Base-by-base conservation (phyloP, 1,140 invertebrate species). In the Drosophila dunni region DNA sequence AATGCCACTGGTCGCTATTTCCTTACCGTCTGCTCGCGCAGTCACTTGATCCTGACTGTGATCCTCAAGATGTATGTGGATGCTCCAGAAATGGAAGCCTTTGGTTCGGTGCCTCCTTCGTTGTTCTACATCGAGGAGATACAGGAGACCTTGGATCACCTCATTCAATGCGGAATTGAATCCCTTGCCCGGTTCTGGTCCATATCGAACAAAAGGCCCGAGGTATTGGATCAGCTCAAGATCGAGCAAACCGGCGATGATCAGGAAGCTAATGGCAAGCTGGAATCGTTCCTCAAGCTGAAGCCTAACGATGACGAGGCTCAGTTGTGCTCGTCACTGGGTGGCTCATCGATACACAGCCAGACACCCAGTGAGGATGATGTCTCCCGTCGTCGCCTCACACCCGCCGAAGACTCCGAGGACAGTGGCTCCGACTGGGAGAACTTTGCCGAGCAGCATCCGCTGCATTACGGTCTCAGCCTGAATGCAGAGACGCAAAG, bases 1-100 rank as follows among this genome's bases (percentile, higher is more conserved):
- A 93, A 93, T 48, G 79, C 78, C 11, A 80, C 73, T 0, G 90
- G 86, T 29, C 93, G 94, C 48, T 95, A 95, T 93, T 97, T 96
- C 92, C 93, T 97, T n/a, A 93, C 96, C 5, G 91, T 97, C 38
- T 95, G 96, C 58, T 96, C 95, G 7, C 95, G 95, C 83, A 95
- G 94, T 13, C 94, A 96, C 74, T 94, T 97, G 82, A 93, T 96
- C 66, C 91, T 97, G 65, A 94, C 94, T 4, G 95, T 95, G 2
- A 90, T 97, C 38, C 94, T 97, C 79, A 96, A 97, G 93, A 95
- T 95, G 45, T 96, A 94, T 54, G 71, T 86, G 8, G 94, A 95
- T 69, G 76, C 64, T 91, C 90, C 91, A 0, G 91, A 91, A 38
- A 84, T 91, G 76, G 76, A 83, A 1, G 81, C 78, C 0, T 78